These are phyloP conservation scores for Ornithoptera priamus DNA, from an alignment of 2,888 invertebrate species.

Conservation along the genomic window DNA sequence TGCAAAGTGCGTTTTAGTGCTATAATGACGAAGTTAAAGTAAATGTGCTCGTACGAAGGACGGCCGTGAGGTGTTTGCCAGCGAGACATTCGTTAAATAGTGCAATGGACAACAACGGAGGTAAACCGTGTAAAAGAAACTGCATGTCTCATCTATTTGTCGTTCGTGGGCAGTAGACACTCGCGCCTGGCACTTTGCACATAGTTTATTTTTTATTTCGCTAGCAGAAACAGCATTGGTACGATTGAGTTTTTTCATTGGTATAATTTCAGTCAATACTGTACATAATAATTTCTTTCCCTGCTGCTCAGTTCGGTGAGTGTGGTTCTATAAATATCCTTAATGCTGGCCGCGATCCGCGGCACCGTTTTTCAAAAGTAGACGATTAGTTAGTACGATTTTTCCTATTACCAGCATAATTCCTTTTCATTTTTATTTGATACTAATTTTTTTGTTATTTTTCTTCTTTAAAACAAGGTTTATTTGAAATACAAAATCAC, in stretches of 20 bases:
- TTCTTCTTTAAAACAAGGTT: neutral
- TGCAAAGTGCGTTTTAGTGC: constrained; percentile 57
- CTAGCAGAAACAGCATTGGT: constrained; percentile 35
- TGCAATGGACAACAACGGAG: constrained; percentile 76
- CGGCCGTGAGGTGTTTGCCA: constrained; percentile 62
- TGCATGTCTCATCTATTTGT: constrained; percentile 58
- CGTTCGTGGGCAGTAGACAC: constrained; percentile 49
- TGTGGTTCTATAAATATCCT: constrained; percentile 70
- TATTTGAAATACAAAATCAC: neutral
- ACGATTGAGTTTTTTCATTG: constrained; percentile 33
- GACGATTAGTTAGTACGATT: constrained; percentile 11
- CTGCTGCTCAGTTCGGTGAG: constrained; percentile 57
- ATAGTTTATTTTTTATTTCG: constrained; percentile 40
- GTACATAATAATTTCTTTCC: constrained; percentile 47
- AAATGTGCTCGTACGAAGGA: constrained; percentile 64
- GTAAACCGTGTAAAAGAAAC: constrained; percentile 64
- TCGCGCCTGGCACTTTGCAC: constrained; percentile 62
- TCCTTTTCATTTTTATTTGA: neutral
- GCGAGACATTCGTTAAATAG: constrained; percentile 53
- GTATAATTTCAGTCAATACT: constrained; percentile 44
- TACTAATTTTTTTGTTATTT: neutral
- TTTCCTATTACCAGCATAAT: constrained; percentile 9
- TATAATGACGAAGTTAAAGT: constrained; percentile 61
- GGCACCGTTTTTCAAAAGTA: constrained; percentile 36
- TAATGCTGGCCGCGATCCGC: constrained; percentile 51